These are phyloP conservation scores for Cyphomyrus discorhynchus DNA, from an alignment of 2,113 vertebrate genomes.

Conservation along the genomic window DNA sequence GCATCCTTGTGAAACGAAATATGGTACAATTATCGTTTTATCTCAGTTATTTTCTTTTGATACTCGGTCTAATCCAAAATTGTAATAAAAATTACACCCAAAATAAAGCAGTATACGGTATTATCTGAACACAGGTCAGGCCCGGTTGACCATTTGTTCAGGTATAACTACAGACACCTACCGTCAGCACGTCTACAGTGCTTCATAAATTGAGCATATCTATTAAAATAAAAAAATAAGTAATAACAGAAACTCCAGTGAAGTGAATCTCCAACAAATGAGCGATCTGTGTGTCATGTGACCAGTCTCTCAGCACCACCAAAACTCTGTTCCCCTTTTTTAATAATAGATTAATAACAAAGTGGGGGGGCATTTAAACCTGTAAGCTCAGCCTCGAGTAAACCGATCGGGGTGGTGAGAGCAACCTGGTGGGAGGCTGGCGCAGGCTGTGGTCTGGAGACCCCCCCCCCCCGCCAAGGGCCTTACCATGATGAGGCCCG, in stretches of 20 bases:
- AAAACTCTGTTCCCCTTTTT: slow-evolving; percentile 14
- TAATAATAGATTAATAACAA: slow-evolving; percentile 31
- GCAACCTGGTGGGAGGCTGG: neutral
- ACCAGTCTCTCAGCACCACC: neutral
- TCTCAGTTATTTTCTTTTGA: neutral
- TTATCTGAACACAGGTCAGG: no score
- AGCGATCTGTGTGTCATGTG: neutral
- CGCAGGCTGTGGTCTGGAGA: neutral
- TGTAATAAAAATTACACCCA: neutral
- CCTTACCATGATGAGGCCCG: slow-evolving; percentile 93
- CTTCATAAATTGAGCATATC: neutral
- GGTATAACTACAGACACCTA: no score
- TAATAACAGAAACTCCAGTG: neutral
- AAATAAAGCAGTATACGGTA: no score
- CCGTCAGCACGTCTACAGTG: neutral
- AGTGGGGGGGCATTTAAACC: neutral
- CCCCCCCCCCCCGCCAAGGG: no score
- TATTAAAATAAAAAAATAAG: neutral
- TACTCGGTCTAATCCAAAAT: neutral
- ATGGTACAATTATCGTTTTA: neutral
- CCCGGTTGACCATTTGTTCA: no score
- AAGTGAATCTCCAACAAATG: neutral
- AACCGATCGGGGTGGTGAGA: neutral
- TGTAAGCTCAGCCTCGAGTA: neutral
- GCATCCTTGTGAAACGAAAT: neutral